phyloP scores from a whole-genome alignment of 2,797 vertebrate genomes.

The Lepidocolaptes lacrymiger region DNA sequence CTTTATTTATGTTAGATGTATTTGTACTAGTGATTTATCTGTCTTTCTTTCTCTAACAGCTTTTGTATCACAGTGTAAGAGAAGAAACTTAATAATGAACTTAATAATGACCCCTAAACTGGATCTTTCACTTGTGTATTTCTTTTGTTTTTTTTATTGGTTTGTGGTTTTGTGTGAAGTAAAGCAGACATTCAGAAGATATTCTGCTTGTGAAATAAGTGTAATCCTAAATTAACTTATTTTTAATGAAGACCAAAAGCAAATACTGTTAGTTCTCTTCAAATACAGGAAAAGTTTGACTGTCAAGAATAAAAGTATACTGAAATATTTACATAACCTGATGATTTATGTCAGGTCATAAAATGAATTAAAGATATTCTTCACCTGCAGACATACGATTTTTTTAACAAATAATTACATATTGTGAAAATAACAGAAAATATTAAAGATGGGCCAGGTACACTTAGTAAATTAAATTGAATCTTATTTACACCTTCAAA shows the following conservation, averaged over 20 bases:
- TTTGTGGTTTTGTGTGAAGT: not conserved
- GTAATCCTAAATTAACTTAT: not conserved
- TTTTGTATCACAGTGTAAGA: not conserved
- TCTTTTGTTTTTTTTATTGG: not conserved
- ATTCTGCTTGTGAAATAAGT: not conserved
- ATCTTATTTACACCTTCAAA: not conserved
- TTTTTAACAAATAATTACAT: not conserved
- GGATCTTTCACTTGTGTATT: not conserved
- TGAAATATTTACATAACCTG: not conserved
- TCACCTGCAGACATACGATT: not conserved
- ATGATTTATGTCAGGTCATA: not conserved
- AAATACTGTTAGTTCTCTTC: not conserved
- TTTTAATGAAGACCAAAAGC: not conserved
- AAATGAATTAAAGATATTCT: not conserved
- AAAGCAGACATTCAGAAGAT: not conserved
- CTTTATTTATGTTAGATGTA: not conserved
- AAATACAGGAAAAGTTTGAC: not conserved
- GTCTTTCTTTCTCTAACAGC: slow-evolving; percentile 21
- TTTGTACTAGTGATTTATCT: slow-evolving; percentile 60
- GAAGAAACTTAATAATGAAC: not conserved
- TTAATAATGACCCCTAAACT: not conserved
- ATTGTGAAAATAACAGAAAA: not conserved
- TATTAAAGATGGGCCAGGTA: not conserved
- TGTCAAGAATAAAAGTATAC: not conserved
- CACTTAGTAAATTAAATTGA: not conserved